Conservation (phyloP, 1,140 invertebrate species). For the Drosophila kikkawai region DNA sequence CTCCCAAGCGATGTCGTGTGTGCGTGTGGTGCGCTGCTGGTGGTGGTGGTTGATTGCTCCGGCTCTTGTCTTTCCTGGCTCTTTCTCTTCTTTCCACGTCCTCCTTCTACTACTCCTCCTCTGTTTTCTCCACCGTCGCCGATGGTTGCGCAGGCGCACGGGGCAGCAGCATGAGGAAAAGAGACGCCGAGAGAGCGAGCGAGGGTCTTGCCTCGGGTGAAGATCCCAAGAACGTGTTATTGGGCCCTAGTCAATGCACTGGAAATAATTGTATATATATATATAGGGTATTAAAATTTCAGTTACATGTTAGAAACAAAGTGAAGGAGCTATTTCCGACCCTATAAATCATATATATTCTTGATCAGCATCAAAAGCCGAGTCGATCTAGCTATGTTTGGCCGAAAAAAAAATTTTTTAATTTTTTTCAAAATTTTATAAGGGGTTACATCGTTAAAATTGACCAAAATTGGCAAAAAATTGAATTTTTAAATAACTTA, state of each 20-base stretch:
- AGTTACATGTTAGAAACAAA: background rate
- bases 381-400: background rate
- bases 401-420: too few relatives aligned
- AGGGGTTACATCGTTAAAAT: background rate
- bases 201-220: conserved; percentile 4
- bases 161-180: conserved; percentile 62
- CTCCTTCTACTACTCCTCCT: conserved; percentile 10
- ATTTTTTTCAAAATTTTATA: background rate
- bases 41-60: conserved; percentile 53
- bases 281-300: background rate
- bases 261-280: background rate
- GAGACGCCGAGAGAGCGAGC: conserved; percentile 39
- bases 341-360: background rate
- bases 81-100: conserved; percentile 26
- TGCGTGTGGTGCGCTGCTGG: conserved; percentile 61
- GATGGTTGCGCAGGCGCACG: conserved; percentile 69
- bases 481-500: background rate
- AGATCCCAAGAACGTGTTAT: conserved; percentile 46
- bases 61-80: conserved; percentile 37
- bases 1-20: conserved; percentile 52
- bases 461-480: background rate
- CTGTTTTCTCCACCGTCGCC: conserved; percentile 5
- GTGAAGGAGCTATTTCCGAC: background rate
- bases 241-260: conserved; percentile 41
- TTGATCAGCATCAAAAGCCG: background rate